Evolutionary conservation across 1,140 invertebrate species (phyloP), one percentile per base, ranked within the genome.

Genomic region (Harpegnathos saltator): DNA sequence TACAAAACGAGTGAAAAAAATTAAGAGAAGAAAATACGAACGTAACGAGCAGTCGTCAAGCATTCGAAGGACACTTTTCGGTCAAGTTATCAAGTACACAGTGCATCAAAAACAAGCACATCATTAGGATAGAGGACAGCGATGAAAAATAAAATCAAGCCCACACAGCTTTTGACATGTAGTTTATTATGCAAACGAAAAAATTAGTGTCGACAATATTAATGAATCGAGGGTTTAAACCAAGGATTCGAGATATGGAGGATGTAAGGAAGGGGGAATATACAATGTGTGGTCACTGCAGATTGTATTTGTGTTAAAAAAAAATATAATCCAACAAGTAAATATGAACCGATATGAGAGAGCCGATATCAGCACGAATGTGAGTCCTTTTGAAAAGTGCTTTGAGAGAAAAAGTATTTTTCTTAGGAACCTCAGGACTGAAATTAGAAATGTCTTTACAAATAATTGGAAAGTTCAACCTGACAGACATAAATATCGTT

Each of bases 161-260:
- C 33, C 65, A 33, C 33, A 33, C 33, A 33, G 33, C 26, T 29
- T 65, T 77, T 77, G 3, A 0, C 9, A 63, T 24, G 50, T 19
- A 66, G 24, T 75, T 65, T 75, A 50, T 48, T 77, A 44, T 26
- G 29, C 1, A 68, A 58, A 2, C 44, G 54, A 19, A 68, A 15
- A 59, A 71, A 58, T 48, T 80, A 26, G 52, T 74, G 12, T 3
- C 0, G 1, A 2, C 1, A 26, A 44, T 7, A 44, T 44, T 44
- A 44, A 44, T 44, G 38, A 44, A 44, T 44, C 61, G 56, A 78
- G 66, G 29, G 29, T 33, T 33, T 33, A 33, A 1, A 33, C 73
- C 61, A 71, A 15, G 58, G 29, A 58, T 52, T 59, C 24, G 9
- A 3, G 26, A 17, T 52, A 29, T 54, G 33, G 24, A 15, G 22